Conservation (phyloP, 2,888 invertebrate species). For the Anticlea derivata region DNA sequence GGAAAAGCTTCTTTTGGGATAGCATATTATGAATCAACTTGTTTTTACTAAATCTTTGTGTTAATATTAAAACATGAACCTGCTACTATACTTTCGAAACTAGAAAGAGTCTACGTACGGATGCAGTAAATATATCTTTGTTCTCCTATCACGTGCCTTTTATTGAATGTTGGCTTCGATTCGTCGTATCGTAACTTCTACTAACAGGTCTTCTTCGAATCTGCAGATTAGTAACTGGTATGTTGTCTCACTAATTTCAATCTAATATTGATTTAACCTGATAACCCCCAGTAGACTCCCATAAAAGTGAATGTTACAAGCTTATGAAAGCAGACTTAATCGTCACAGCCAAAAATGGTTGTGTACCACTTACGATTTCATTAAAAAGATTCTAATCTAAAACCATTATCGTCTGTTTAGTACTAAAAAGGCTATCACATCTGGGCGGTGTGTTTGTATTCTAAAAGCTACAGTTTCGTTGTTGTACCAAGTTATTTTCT, state of each 20-base stretch:
- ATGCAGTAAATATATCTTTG: no score
- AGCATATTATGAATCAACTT: no score
- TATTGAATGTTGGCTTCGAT: no score
- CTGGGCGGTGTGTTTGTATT: slow-evolving; percentile 53
- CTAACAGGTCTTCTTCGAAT: no score
- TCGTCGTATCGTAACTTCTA: no score
- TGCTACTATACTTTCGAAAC: no score
- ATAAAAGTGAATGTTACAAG: slow-evolving; percentile 29
- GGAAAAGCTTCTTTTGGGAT: no score
- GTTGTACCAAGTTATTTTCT: no score
- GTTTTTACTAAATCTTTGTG: no score
- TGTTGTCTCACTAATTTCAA: slow-evolving; percentile 6
- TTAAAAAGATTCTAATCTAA: slow-evolving; percentile 73
- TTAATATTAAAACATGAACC: no score
- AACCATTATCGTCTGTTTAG: slow-evolving; percentile 70
- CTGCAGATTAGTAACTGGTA: not conserved
- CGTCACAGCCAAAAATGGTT: slow-evolving; percentile 55
- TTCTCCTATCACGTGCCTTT: no score
- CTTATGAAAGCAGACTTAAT: slow-evolving; percentile 42
- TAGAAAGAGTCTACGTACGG: no score
- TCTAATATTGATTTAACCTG: slow-evolving; percentile 11
- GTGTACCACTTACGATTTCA: slow-evolving; percentile 72
- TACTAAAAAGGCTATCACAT: slow-evolving; percentile 71
- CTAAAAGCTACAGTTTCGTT: slow-evolving; percentile 21
- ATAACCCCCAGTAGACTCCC: slow-evolving; percentile 20